Conservation (phyloP, 2,113 vertebrate species). For the Charadrius vociferus region DNA sequence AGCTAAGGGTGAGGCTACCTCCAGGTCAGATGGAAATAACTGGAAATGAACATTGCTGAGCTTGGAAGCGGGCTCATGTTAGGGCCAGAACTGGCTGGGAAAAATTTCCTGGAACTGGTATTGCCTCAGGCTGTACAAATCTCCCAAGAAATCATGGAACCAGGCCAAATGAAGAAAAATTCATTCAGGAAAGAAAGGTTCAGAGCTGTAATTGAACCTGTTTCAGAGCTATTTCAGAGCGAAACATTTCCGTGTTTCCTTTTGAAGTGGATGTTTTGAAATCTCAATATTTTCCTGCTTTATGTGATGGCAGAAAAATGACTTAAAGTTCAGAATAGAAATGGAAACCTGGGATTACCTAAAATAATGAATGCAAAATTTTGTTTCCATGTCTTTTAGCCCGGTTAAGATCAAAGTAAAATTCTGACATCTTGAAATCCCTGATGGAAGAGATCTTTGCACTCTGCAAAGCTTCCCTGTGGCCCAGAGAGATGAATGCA, state of each 20-base stretch:
- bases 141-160: not conserved
- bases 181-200: not conserved
- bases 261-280: not conserved
- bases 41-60: not conserved
- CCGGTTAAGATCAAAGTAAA: not conserved
- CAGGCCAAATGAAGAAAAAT: not conserved
- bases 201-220: not conserved
- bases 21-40: not conserved
- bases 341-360: not conserved
- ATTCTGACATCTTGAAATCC: not conserved
- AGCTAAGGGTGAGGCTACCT: not conserved
- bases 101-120: not conserved
- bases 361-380: not conserved
- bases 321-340: not conserved
- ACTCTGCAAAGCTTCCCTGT: not conserved
- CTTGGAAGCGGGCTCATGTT: not conserved
- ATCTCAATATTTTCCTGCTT: not conserved
- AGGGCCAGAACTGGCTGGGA: not conserved
- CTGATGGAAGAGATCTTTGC: not conserved
- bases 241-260: not conserved
- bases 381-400: not conserved
- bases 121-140: not conserved
- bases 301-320: not conserved
- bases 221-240: not conserved
- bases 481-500: not conserved